Evolutionary conservation across 2,797 vertebrate species (phyloP), one percentile per base, ranked within the genome.

Genomic region (Pogoniulus pusillus): DNA sequence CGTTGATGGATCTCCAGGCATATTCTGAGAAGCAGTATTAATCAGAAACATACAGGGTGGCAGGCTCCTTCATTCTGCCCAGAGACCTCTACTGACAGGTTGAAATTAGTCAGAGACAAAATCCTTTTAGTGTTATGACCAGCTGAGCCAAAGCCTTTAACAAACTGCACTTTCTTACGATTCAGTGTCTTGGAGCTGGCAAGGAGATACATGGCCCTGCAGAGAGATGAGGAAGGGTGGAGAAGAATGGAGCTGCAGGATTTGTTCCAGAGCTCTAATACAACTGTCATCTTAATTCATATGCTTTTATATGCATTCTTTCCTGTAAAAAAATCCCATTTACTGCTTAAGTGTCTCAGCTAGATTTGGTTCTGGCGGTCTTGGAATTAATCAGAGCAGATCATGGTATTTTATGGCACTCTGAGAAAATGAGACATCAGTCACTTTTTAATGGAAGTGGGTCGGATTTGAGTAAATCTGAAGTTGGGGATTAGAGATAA

Each of bases 21-120:
- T 66, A 62, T 85, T 79, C 87, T 76, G 55, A 88, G 92, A 85
- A 92, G 53, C 10, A 87, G 39, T 39, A 91, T 92, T 84, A 74
- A 88, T 93, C 10, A 2, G 82, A 81, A 91, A 72, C 23, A n/a
- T 69, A n/a, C 9, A 59, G 43, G 41, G 45, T 63, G 37, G 72
- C 53, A 82, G 37, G 41, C 82, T 92, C 72, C 68, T 73, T 89
- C 64, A 26, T 83, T 87, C 73, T 89, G 63, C 72, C 66, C 13
- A 7, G 87, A 92, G 87, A 92, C 85, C 23, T 85, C 68, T 89
- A 6, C 39, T 84, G 82, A 80, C 72, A 69, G 20, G 35, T 18
- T 76, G 37, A 85, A 90, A 94, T 94, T 90, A 89, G 95, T 96
- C 80, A 87, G 82, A 89, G 62, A 58, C 23, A 87, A 87, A 95